These are phyloP conservation scores for Acleris sparsana DNA, from an alignment of 2,888 invertebrate species.

Conservation along the genomic window DNA sequence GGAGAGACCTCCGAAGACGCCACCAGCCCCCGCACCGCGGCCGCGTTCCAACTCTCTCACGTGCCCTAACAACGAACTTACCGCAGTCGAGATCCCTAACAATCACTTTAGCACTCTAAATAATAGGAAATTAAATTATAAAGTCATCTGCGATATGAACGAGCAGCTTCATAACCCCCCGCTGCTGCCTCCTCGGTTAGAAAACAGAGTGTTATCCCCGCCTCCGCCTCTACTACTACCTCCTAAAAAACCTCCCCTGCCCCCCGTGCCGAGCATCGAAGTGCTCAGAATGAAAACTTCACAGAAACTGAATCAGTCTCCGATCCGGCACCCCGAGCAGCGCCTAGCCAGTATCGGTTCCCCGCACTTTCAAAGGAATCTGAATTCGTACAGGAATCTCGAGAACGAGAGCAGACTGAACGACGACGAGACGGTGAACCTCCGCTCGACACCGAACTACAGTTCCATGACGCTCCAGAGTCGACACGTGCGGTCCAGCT, in stretches of 20 bases:
- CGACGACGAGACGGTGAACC: constrained; percentile 62
- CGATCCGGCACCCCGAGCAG: constrained; percentile 71
- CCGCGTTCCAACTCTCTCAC: constrained; percentile 84
- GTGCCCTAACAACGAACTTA: constrained; percentile 70
- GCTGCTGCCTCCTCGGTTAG: constrained; percentile 79
- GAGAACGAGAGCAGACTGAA: constrained; percentile 75
- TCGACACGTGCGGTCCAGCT: constrained; percentile 74
- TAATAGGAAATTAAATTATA: constrained; percentile 73
- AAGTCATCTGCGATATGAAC: constrained; percentile 75
- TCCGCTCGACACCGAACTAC: constrained; percentile 63
- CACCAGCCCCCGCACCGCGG: constrained; percentile 76
- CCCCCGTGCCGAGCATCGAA: constrained; percentile 87
- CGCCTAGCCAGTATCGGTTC: constrained; percentile 86
- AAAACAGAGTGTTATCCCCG: constrained; percentile 67
- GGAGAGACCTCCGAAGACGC: constrained; percentile 87
- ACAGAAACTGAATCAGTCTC: constrained; percentile 63
- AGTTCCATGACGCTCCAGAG: constrained; percentile 73
- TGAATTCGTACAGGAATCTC: constrained; percentile 83
- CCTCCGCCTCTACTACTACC: constrained; percentile 84
- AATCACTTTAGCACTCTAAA: constrained; percentile 77
- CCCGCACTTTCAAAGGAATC: constrained; percentile 85
- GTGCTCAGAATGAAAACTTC: constrained; percentile 83
- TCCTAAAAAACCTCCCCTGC: constrained; percentile 89
- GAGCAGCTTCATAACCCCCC: constrained; percentile 74
- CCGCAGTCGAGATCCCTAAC: constrained; percentile 70